Conservation (phyloP, 2,888 invertebrate species). For the Sesia apiformis region DNA sequence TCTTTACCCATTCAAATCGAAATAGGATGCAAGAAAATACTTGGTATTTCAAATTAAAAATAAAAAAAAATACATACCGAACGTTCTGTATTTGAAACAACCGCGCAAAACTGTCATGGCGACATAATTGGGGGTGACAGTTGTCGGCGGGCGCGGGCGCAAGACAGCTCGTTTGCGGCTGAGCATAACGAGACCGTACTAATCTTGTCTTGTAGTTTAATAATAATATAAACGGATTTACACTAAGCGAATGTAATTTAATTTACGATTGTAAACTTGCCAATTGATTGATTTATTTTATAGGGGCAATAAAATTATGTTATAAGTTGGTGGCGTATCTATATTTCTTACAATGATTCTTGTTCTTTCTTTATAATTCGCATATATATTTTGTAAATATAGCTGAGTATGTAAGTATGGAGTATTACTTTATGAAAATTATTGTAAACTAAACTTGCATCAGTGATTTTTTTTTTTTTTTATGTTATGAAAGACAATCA, state of each 20-base stretch:
- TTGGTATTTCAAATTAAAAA: neutral
- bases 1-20: too few species aligned
- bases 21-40: neutral
- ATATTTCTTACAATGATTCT: neutral
- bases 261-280: conserved; percentile 24
- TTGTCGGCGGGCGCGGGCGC: conserved; percentile 43
- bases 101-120: conserved; percentile 60
- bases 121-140: conserved; percentile 68
- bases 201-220: conserved; percentile 42
- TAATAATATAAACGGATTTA: conserved; percentile 36
- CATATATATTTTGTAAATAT: too few species aligned
- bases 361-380: too few species aligned
- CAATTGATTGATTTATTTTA: conserved; percentile 8
- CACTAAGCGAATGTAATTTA: conserved; percentile 42
- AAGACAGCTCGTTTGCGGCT: conserved; percentile 48
- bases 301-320: neutral
- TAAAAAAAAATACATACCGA: conserved; percentile 10
- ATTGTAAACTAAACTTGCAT: too few species aligned
- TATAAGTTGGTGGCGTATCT: neutral
- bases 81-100: conserved; percentile 62
- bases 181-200: conserved; percentile 55
- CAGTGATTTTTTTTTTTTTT: too few species aligned
- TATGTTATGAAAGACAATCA: too few species aligned
- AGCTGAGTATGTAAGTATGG: too few species aligned
- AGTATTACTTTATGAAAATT: too few species aligned